Conservation (phyloP, 2,888 invertebrate species). For the Agonopterix subpropinquella region DNA sequence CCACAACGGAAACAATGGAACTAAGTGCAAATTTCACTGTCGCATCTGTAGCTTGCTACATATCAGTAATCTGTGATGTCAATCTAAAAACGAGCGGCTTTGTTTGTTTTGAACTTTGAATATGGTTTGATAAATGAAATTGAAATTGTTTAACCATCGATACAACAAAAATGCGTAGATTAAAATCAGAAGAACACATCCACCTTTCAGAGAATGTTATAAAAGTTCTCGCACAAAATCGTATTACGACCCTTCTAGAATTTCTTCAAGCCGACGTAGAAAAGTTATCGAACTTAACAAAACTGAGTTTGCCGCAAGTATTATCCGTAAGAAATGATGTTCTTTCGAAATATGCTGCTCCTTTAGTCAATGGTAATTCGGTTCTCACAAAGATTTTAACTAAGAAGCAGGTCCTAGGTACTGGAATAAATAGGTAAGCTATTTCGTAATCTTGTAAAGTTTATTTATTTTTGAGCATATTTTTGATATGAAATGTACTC, state of each 20-base stretch:
- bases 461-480: neutral
- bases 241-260: constrained; percentile 72
- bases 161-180: constrained; percentile 36
- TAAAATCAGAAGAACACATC: constrained; percentile 28
- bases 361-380: constrained; percentile 35
- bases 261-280: constrained; percentile 75
- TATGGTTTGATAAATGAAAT: no score
- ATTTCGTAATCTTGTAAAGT: no score
- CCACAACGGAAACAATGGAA: no score
- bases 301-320: constrained; percentile 64
- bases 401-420: constrained; percentile 37
- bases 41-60: no score
- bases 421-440: constrained; percentile 71
- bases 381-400: constrained; percentile 40
- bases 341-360: constrained; percentile 66
- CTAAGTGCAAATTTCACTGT: no score
- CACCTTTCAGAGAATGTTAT: constrained; percentile 55
- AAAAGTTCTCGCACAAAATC: constrained; percentile 60
- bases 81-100: no score
- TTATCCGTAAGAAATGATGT: constrained; percentile 55
- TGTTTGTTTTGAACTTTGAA: no score
- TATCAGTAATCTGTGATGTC: no score
- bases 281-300: constrained; percentile 63
- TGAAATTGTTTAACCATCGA: no score
- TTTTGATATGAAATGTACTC: neutral